These are phyloP conservation scores for Festucalex cinctus DNA, from an alignment of 2,113 vertebrate species.

Conservation along the genomic window DNA sequence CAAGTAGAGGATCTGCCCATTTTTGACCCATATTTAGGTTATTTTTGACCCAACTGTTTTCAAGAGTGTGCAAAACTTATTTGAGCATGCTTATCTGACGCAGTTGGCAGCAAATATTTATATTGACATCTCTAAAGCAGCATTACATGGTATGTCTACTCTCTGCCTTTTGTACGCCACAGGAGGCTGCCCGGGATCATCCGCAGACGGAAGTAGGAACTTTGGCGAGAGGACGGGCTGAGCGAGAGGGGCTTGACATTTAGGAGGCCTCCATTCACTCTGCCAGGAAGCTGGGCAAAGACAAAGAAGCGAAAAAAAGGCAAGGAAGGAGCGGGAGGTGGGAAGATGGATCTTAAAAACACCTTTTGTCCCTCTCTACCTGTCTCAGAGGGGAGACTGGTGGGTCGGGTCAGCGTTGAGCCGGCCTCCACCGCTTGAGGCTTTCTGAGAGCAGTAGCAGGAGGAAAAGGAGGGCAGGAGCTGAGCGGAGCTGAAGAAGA, in stretches of 20 bases:
- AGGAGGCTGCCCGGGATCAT: conserved; percentile 27
- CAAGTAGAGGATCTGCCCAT: too few species aligned
- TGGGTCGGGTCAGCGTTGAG: conserved; percentile 58
- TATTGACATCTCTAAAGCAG: neutral
- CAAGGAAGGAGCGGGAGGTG: neutral
- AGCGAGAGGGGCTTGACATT: conserved; percentile 49
- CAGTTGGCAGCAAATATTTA: too few species aligned
- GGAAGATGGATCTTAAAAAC: neutral
- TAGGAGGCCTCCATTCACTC: conserved; percentile 72
- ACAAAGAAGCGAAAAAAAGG: neutral
- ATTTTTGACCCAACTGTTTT: too few species aligned
- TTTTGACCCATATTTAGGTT: too few species aligned
- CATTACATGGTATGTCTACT: conserved; percentile 50
- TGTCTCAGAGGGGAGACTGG: conserved; percentile 70
- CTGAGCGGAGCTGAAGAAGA: conserved; percentile 39
- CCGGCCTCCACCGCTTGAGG: conserved; percentile 24
- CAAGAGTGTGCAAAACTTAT: too few species aligned
- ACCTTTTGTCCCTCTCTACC: conserved; percentile 42
- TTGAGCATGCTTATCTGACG: too few species aligned
- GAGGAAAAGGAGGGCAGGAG: conserved; percentile 24
- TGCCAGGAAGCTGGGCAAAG: conserved; percentile 69
- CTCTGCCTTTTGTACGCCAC: conserved; percentile 44
- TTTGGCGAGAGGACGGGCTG: conserved; percentile 53
- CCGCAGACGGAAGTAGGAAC: conserved; percentile 35
- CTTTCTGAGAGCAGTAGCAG: conserved; percentile 32